Conservation (phyloP, 2,888 invertebrate genomes). For the Brachypalpus laphriformis region DNA sequence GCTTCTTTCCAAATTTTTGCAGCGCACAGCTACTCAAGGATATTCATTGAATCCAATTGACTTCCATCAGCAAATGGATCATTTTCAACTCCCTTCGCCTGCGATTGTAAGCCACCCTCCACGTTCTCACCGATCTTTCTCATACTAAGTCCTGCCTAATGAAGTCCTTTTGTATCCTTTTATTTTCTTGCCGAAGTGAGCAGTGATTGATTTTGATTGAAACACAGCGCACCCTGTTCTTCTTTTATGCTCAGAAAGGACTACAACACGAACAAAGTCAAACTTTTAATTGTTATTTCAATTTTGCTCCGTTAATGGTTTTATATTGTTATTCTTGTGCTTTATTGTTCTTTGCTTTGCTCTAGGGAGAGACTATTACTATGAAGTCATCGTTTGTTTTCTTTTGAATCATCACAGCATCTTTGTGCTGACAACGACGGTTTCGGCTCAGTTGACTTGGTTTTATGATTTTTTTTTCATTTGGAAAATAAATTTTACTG, state of each 20-base stretch:
- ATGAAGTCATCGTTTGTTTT: constrained; percentile 16
- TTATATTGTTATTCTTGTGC: constrained; percentile 67
- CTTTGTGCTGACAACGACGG: constrained; percentile 17
- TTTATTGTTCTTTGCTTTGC: constrained; percentile 56
- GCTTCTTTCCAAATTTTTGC: not conserved
- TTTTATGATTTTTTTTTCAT: constrained; percentile 12
- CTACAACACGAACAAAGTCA: constrained; percentile 51
- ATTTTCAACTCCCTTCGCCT: not conserved
- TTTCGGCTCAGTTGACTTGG: constrained; percentile 10
- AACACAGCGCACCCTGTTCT: constrained; percentile 38
- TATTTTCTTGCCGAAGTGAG: not conserved
- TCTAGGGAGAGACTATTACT: constrained; percentile 1
- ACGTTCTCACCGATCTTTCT: constrained; percentile 56
- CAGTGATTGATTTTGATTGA: constrained; percentile 71
- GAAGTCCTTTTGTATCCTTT: constrained; percentile 70
- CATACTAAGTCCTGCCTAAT: constrained; percentile 52
- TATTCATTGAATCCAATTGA: constrained; percentile 38
- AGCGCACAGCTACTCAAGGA: not conserved
- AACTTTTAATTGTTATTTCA: constrained; percentile 72
- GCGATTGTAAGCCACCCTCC: constrained; percentile 14
- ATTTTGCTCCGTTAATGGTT: constrained; percentile 71
- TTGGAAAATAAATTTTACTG: constrained; percentile 21
- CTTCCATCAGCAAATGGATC: not conserved
- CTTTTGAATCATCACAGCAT: not conserved
- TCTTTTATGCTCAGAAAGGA: constrained; percentile 22